Conservation (phyloP, 2,797 vertebrate genomes). For the Pteropus rufus region DNA sequence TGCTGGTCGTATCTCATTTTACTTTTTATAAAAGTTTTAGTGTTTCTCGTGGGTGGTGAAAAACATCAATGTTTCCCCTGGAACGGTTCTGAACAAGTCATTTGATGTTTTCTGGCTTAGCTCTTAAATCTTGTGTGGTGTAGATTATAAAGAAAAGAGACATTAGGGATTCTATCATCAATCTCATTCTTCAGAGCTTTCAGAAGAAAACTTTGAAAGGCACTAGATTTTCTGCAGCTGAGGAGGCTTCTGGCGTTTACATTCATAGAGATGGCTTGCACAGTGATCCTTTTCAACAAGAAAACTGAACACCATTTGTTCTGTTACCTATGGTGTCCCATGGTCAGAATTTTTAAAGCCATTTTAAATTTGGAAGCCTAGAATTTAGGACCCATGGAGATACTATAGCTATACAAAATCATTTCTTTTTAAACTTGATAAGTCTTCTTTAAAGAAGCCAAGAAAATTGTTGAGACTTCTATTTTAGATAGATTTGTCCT, state of each 20-base stretch:
- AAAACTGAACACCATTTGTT: not conserved
- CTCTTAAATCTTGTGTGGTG: constrained; percentile 32
- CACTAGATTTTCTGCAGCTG: not conserved
- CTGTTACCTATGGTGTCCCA: not conserved
- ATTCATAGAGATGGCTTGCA: not conserved
- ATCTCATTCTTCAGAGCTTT: constrained; percentile 21
- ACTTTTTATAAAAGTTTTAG: constrained; percentile 67
- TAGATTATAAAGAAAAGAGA: constrained; percentile 30
- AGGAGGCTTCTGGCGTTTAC: not conserved
- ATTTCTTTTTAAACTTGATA: not conserved
- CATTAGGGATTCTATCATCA: not conserved
- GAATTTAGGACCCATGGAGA: not conserved
- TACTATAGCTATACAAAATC: not conserved
- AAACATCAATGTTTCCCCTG: constrained; percentile 65
- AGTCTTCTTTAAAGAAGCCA: not conserved
- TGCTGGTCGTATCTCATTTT: constrained; percentile 66
- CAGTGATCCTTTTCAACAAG: not conserved
- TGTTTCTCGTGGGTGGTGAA: constrained; percentile 53
- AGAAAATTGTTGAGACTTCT: not conserved
- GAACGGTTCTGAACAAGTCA: constrained; percentile 17
- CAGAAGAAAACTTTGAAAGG: constrained; percentile 23
- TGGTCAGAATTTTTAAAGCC: not conserved
- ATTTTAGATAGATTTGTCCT: not conserved
- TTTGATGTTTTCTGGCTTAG: constrained; percentile 63
- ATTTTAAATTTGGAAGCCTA: not conserved